Evolutionary conservation across 2,113 vertebrate genomes (phyloP).

Genomic region (Nymphicus hollandicus): DNA sequence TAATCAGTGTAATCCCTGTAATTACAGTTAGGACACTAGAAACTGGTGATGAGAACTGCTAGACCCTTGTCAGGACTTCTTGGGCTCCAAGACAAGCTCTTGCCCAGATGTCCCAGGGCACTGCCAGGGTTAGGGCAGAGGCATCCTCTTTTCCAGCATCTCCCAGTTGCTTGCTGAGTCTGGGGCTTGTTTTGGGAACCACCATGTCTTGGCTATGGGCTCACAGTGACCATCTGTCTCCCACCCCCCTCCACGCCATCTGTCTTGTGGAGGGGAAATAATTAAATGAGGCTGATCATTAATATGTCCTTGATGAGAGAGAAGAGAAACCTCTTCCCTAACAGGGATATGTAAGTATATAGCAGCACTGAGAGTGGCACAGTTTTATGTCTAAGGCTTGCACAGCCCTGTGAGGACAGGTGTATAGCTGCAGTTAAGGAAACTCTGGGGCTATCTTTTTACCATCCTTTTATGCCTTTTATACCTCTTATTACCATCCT

Average conservation of each 20-base stretch:
- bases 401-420: fast-evolving
- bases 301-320: neutral
- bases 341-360: neutral
- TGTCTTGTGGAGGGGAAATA: neutral
- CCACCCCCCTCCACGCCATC: neutral
- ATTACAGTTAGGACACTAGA: neutral
- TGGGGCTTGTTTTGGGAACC: neutral
- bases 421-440: too few species aligned
- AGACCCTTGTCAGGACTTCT: neutral
- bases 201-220: neutral
- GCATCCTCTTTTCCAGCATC: neutral
- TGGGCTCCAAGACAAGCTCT: fast-evolving
- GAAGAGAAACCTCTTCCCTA: neutral
- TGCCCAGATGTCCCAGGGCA: fast-evolving
- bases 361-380: neutral
- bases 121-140: neutral
- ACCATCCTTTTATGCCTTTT: neutral
- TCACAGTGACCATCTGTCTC: neutral
- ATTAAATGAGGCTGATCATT: neutral
- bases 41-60: neutral
- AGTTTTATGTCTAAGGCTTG: fast-evolving
- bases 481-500: neutral
- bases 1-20: neutral
- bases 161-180: neutral
- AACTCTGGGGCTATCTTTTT: neutral